Base-by-base conservation (phyloP, 2,888 invertebrate genomes). In the Eupithecia pulchellata region DNA sequence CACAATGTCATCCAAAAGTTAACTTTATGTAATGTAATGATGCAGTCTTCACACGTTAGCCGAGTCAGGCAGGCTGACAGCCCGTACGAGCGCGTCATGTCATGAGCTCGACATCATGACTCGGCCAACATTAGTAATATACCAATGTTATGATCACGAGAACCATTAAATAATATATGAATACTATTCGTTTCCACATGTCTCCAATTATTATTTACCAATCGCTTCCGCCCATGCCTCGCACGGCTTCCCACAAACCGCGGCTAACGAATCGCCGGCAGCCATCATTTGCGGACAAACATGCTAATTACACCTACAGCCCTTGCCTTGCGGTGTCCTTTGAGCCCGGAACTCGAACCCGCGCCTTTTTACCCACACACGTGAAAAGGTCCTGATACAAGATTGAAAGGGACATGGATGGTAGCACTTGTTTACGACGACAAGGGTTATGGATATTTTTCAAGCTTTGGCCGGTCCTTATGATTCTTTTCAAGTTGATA, bases 261-360 rank as follows among this genome's bases (percentile, higher is more conserved):
- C 62, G 62, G 67, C 73, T 76, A 74, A 75, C 71, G 78, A 75
- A 72, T 74, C 74, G 76, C 76, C 69, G 61, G 66, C 63, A 66
- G 60, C 68, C 66, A 39, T 73, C 69, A 67, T 70, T 75, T 74
- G 76, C 69, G 71, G 70, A 74, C 75, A 74, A 75, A 76, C 77
- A 68, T 74, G 73, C 77, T 79, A 79, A 79, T 78, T 78, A 78
- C 72, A 70, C 36, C 69, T 67, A 68, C 63, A 32, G 63, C 63
- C 30, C 66, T 34, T 34, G 32, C 32, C 47, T 64, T 66, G 72
- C 67, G 73, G 75, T 64, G 52, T 42, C 69, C 69, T 73, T 73
- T 73, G 66, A 72, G 70, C 63, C 52, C 34, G 36, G 20, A n/a
- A n/a, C 60, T 32, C 60, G 6, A 32, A 60, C 30, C 34, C 32